These are phyloP conservation scores for Misgurnus anguillicaudatus DNA, from an alignment of 2,113 vertebrate genomes.

Conservation along the genomic window DNA sequence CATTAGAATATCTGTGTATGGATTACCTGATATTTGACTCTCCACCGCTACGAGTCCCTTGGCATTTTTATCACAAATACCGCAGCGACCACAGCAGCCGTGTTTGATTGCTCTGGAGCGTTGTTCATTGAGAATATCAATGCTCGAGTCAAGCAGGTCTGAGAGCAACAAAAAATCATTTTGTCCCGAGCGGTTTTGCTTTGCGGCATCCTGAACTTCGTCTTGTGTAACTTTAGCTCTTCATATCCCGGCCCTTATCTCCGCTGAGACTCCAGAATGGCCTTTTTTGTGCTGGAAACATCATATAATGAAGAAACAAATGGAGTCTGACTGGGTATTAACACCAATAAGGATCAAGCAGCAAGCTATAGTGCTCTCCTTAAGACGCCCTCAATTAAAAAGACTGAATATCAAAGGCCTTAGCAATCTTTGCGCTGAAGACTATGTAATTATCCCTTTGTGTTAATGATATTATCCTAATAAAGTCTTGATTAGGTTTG, in stretches of 20 bases:
- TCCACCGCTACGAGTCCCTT: slow-evolving; percentile 17
- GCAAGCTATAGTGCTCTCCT: slow-evolving; percentile 41
- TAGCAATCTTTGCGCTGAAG: slow-evolving; percentile 49
- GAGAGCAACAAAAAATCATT: neutral
- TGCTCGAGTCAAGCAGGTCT: slow-evolving; percentile 10
- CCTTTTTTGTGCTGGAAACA: slow-evolving; percentile 41
- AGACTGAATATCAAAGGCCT: slow-evolving; percentile 54
- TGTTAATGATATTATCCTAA: slow-evolving; percentile 61
- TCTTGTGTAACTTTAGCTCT: slow-evolving; percentile 17
- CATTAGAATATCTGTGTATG: slow-evolving; percentile 29
- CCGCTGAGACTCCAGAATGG: neutral
- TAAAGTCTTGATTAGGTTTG: slow-evolving; percentile 59
- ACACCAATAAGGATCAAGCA: slow-evolving; percentile 59
- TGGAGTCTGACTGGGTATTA: slow-evolving; percentile 59
- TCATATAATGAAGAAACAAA: slow-evolving; percentile 61
- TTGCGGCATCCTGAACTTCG: slow-evolving; percentile 12
- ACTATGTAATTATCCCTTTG: slow-evolving; percentile 57
- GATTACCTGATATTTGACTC: slow-evolving; percentile 39
- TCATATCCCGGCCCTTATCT: neutral
- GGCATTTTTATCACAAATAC: slow-evolving; percentile 29
- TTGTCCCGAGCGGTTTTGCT: neutral
- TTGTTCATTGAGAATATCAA: slow-evolving; percentile 15
- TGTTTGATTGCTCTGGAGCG: neutral
- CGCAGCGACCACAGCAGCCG: slow-evolving; percentile 17
- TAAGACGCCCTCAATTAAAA: slow-evolving; percentile 58